Percentiles rank a stretch among this genome's conserved stretches.
Conservation (phyloP, 2,797 vertebrate species). For the Carduelis carduelis region DNA sequence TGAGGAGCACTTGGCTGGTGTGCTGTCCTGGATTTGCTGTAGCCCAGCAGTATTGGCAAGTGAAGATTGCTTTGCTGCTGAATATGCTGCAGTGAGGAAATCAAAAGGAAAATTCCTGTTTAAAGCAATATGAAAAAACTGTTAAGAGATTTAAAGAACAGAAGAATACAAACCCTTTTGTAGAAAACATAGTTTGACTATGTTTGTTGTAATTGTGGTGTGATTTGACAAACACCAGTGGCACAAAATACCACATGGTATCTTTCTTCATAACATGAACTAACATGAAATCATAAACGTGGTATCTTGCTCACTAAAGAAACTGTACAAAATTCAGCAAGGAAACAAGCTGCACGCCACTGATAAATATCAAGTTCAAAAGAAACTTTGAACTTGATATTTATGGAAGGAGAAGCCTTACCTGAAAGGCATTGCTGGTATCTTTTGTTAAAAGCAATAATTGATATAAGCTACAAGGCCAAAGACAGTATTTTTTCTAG, state of each 20-base stretch:
- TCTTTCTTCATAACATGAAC: neutral
- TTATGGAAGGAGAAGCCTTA: neutral
- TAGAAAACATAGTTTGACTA: neutral
- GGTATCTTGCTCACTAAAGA: neutral
- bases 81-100: neutral
- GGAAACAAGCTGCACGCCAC: neutral
- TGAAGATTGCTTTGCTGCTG: neutral
- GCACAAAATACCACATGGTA: no score
- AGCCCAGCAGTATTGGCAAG: neutral
- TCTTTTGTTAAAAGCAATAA: neutral
- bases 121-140: neutral
- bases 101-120: slow-evolving; percentile 7
- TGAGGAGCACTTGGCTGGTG: slow-evolving; percentile 8
- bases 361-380: no score
- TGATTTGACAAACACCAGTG: neutral
- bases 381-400: neutral
- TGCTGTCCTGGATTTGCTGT: neutral
- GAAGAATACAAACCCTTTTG: neutral
- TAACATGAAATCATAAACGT: neutral
- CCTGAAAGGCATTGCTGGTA: neutral
- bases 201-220: accelerated
- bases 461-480: neutral
- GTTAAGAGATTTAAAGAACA: neutral
- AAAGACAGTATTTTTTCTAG: neutral
- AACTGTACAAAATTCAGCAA: neutral